Evolutionary conservation across 1,140 invertebrate species (phyloP), one percentile per base, ranked within the genome.

Genomic region (Pseudomyrmex dendroicus): DNA sequence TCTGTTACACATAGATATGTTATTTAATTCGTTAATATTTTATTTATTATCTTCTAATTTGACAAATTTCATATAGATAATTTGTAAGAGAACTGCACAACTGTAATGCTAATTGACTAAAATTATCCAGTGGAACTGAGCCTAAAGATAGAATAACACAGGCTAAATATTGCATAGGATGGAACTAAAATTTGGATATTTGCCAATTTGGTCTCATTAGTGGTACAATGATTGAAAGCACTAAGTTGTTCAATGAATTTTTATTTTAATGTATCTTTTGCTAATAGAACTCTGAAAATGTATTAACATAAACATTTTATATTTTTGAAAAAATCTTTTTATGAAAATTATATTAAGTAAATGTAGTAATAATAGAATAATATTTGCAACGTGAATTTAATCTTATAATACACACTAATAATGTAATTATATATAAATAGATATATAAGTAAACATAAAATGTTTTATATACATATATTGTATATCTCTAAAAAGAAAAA

Each of bases 121-220:
- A 78, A 68, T 78, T 56, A 68, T 48, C 35, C 52, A 68, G 7
- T 70, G 35, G 20, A 61, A 80, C 44, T 50, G 54, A 80, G 44
- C 7, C 54, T 61, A 59, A 80, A 59, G 44, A 35, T 80, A 70
- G 25, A 83, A 48, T 73, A 86, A 59, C 46, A 63, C 54, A 57
- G 12, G 62, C 52, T 80, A 80, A 80, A 80, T 80, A 59, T 78
- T 78, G 52, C 76, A 59, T 59, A 59, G 54, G 35, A 70, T 68
- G 20, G 12, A 78, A 59, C 25, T 25, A n/a, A 85, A n/a, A 78
- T 74, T 83, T 89, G 87, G 86, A 89, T 63, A 12, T 3, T 8
- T 78, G 86, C 87, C 87, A 89, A 85, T 77, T 88, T 88, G 77
- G 22, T 85, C 17, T 86, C 56, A 86, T 87, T 87, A 84, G 25